Percentiles rank a stretch among this genome's conserved stretches.
Evolutionary conservation across 2,888 invertebrate genomes (phyloP).

Genomic region (Drosophila demipolita): DNA sequence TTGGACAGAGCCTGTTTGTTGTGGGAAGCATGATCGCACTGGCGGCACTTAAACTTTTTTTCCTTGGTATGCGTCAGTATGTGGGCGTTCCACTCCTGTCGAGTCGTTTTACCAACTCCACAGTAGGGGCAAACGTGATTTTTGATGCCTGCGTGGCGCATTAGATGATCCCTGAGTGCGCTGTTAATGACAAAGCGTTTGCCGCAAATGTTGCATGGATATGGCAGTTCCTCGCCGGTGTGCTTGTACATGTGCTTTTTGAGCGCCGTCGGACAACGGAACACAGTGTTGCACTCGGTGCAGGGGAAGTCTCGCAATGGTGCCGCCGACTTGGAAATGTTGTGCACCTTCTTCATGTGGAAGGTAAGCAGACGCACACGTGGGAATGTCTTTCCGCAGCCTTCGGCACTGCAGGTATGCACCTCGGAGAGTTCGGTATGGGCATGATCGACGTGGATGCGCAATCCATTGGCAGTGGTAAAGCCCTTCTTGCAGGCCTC

Average conservation of each 20-base stretch:
- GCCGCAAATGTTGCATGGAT: conserved; percentile 83
- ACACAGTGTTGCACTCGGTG: conserved; percentile 82
- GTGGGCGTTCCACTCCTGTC: conserved; percentile 83
- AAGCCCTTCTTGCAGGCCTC: conserved; percentile 81
- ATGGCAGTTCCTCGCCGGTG: conserved; percentile 82
- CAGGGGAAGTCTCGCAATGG: conserved; percentile 82
- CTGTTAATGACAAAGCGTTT: conserved; percentile 83
- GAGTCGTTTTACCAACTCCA: conserved; percentile 83
- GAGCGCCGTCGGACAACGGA: conserved; percentile 82
- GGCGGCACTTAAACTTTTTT: conserved; percentile 82
- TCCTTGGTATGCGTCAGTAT: conserved; percentile 83
- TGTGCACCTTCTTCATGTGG: conserved; percentile 80
- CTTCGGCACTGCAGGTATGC: conserved; percentile 78
- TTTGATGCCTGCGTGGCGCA: conserved; percentile 84
- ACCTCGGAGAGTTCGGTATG: conserved; percentile 81
- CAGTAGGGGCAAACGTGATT: conserved; percentile 84
- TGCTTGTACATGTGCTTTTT: conserved; percentile 84
- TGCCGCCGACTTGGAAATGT: conserved; percentile 73
- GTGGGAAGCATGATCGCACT: conserved; percentile 82
- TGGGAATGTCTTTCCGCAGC: conserved; percentile 80
- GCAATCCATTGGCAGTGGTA: conserved; percentile 80
- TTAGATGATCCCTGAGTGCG: conserved; percentile 83
- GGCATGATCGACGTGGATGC: conserved; percentile 80
- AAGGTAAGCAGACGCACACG: conserved; percentile 81
- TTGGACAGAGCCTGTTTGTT: conserved; percentile 82